Evolutionary conservation across 2,888 invertebrate species (phyloP).

Genomic region (Operophtera brumata): DNA sequence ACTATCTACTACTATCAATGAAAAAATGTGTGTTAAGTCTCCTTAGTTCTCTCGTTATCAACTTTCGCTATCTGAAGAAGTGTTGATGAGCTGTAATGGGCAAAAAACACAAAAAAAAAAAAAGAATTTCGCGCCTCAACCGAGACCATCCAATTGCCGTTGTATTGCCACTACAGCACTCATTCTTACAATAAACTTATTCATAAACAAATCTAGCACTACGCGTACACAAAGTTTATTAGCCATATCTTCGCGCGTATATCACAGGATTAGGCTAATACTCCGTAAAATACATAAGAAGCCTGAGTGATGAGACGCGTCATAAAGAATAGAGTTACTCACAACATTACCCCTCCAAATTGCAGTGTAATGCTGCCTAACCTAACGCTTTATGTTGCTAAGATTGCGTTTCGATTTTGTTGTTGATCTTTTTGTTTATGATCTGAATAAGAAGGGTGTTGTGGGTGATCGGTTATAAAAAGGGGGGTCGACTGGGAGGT

Average conservation of each 20-base stretch:
- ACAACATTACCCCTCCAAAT: conserved; percentile 50
- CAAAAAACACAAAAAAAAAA: no score
- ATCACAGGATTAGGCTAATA: conserved; percentile 31
- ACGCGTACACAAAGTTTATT: conserved; percentile 13
- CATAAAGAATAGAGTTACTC: conserved; percentile 42
- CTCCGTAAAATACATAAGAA: conserved; percentile 37
- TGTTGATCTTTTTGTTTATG: no score
- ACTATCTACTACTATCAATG: no score
- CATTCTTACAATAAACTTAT: conserved; percentile 16
- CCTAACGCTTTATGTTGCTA: background rate
- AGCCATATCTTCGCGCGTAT: conserved; percentile 10
- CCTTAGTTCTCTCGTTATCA: no score
- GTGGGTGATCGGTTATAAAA: no score
- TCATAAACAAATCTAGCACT: conserved; percentile 16
- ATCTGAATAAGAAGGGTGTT: no score
- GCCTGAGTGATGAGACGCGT: conserved; percentile 35
- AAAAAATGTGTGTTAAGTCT: no score
- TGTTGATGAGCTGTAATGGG: no score
- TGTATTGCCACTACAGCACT: conserved; percentile 3
- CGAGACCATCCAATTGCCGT: background rate
- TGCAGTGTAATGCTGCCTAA: conserved; percentile 46
- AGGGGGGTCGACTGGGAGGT: no score
- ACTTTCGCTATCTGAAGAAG: no score
- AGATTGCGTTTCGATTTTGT: background rate
- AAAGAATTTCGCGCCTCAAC: no score